Evolutionary conservation across 2,797 vertebrate genomes (phyloP).

Genomic region (Scolopax bukidnonensis): DNA sequence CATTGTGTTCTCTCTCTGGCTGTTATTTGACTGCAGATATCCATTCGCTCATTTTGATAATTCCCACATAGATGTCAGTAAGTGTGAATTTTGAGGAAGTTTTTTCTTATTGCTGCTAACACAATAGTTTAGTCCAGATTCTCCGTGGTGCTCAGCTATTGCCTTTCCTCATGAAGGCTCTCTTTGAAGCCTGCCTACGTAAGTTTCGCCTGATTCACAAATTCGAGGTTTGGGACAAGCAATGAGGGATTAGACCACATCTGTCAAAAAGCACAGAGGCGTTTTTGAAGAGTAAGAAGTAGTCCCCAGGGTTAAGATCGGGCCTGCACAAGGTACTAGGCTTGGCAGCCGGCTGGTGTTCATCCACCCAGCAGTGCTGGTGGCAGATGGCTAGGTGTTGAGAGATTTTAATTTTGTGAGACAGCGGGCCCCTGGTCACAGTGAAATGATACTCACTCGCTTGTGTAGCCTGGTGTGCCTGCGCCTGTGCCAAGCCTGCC

Average conservation of each 20-base stretch:
- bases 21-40: background rate
- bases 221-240: background rate
- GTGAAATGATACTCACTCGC: background rate
- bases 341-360: background rate
- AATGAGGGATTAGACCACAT: rapidly evolving
- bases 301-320: background rate
- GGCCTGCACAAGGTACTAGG: background rate
- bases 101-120: background rate
- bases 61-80: background rate
- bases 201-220: background rate
- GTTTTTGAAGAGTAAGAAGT: background rate
- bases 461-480: background rate
- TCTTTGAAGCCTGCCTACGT: background rate
- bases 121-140: background rate
- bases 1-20: background rate
- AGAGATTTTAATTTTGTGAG: background rate
- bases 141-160: background rate
- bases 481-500: background rate
- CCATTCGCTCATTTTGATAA: background rate
- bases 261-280: background rate
- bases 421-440: background rate
- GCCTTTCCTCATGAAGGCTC: background rate
- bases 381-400: background rate
- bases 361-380: background rate
- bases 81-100: background rate